Base-by-base conservation (phyloP, 2,113 vertebrate species). In the Pollimyrus isidori region DNA sequence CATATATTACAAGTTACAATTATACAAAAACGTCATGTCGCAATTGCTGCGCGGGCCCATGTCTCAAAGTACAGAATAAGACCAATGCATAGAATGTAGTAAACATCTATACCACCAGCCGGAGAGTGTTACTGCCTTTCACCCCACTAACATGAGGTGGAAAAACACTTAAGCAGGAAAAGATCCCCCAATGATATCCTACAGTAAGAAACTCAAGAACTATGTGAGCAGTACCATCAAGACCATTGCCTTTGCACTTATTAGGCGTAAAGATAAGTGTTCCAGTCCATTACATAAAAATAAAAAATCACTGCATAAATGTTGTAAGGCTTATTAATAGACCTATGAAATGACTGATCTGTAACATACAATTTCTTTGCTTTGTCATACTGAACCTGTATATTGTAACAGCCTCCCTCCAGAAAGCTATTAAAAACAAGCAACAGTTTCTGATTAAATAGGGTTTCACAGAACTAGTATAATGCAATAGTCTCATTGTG, bases 1-100 rank as follows among this genome's bases (percentile, higher is more conserved):
- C 39, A 65, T 87, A 87, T 83, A 58, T 88, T 90, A 90, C 50
- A 88, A 88, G 50, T 62, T 56, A 88, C 69, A 69, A 90, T 82
- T 26, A 21, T 83, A 90, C 73, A 88, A 65, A 84, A 88, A 90
- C 21, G 13, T 42, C 48, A 90, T 53, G n/a, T 85, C n/a, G 87
- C 46, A 7, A 85, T 85, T 46, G 52, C 15, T 26, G 73, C 5
- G 23, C 42, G 21, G 26, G 35, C 50, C 69, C 52, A 23, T 11
- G 26, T 46, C 56, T 49, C 86, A 58, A 48, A 82, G 49, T 84
- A 90, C 76, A 82, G 76, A 45, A 46, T n/a, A 53, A 90, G 35
- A 87, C 23, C 88, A 69, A 83, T 90, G 89, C 87, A 88, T 88
- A 88, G 86, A 83, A 56, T 88, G 58, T 69, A 76, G 89, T 90